Evolutionary conservation across 2,113 vertebrate species (phyloP).

Genomic region (Buteo buteo): DNA sequence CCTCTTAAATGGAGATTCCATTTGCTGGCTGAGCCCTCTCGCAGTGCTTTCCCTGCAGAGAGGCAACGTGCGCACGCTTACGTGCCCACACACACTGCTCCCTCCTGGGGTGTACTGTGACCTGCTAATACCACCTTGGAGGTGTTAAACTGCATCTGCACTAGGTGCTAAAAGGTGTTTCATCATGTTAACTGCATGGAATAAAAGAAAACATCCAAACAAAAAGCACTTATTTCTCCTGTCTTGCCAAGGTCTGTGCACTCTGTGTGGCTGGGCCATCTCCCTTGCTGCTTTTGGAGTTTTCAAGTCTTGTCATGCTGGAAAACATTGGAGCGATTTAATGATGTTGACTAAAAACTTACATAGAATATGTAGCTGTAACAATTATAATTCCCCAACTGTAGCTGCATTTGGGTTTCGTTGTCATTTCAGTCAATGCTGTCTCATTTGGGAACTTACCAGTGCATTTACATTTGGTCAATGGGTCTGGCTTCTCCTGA

Average conservation of each 20-base stretch:
- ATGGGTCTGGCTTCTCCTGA: neutral
- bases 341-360: neutral
- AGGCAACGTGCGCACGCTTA: fast-evolving
- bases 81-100: neutral
- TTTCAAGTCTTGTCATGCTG: neutral
- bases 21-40: neutral
- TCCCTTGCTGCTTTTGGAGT: neutral
- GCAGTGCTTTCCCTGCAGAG: neutral
- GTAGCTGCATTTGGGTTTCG: neutral
- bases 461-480: neutral
- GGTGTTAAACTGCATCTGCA: conserved; percentile 15
- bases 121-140: neutral
- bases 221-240: conserved; percentile 7
- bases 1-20: neutral
- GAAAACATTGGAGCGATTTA: neutral
- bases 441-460: neutral
- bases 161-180: conserved; percentile 59
- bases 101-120: neutral
- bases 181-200: neutral
- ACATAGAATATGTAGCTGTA: neutral
- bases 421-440: neutral
- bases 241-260: neutral
- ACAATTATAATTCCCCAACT: neutral
- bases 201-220: neutral
- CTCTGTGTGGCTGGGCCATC: neutral